Evolutionary conservation across 2,888 invertebrate genomes (phyloP).

Genomic region (Parascotia fuliginaria): DNA sequence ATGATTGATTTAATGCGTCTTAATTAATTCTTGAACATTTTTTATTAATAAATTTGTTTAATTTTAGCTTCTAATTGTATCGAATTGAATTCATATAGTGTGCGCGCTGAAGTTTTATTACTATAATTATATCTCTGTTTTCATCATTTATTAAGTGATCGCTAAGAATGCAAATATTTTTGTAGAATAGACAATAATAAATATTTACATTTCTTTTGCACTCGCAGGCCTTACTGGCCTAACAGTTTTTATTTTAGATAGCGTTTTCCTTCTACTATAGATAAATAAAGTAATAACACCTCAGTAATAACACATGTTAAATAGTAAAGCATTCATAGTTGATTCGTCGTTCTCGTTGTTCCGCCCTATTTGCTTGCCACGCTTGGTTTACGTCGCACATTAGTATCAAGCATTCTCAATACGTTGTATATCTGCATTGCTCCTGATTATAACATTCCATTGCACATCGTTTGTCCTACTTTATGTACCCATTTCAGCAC

Average conservation of each 20-base stretch:
- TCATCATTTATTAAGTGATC: no score
- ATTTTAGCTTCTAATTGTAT: background rate
- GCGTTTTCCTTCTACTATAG: background rate
- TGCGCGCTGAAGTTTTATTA: background rate
- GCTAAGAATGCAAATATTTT: no score
- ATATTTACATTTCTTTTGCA: no score
- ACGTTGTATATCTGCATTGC: slow-evolving; percentile 45
- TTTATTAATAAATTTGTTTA: no score
- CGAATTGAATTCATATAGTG: background rate
- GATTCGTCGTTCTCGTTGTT: slow-evolving; percentile 59
- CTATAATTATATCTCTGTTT: background rate
- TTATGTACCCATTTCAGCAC: slow-evolving; percentile 56
- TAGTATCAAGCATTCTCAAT: slow-evolving; percentile 48
- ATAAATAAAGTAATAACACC: background rate
- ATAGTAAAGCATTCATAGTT: slow-evolving; percentile 61
- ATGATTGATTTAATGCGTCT: background rate
- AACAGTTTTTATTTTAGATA: no score
- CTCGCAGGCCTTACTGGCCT: no score
- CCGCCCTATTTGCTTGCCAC: slow-evolving; percentile 74
- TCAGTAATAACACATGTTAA: background rate
- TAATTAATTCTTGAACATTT: background rate
- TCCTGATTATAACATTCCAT: slow-evolving; percentile 51
- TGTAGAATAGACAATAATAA: no score
- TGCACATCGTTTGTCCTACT: slow-evolving; percentile 46
- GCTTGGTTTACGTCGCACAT: slow-evolving; percentile 60